A percentile compares a stretch with the other conserved stretches of the same genome.
These are phyloP conservation scores for Ceratina japonica DNA, from an alignment of 1,140 invertebrate species.

Conservation along the genomic window DNA sequence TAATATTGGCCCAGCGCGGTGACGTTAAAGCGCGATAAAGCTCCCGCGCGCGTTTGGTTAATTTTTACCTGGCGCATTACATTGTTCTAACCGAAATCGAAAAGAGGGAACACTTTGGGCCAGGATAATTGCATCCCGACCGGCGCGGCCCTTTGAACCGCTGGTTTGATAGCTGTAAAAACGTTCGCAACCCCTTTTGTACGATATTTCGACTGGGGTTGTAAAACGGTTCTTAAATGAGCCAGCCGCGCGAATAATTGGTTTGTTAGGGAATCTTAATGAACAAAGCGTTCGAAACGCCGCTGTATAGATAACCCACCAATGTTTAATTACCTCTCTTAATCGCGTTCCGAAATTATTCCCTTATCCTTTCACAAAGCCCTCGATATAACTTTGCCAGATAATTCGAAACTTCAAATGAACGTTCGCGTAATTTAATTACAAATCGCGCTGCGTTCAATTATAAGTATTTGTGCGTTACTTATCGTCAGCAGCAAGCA, in stretches of 20 bases:
- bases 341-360: too few relatives aligned
- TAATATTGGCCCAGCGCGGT: conserved; percentile 56
- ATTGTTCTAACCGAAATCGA: conserved; percentile 9
- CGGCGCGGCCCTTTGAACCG: not conserved
- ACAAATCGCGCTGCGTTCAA: too few relatives aligned
- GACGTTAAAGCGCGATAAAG: conserved; percentile 60
- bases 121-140: conserved; percentile 12
- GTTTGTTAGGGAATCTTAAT: not conserved
- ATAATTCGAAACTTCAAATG: too few relatives aligned
- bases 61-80: conserved; percentile 43
- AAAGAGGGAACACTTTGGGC: not conserved
- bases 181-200: not conserved
- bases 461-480: too few relatives aligned
- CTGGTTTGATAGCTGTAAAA: not conserved
- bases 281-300: not conserved
- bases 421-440: too few relatives aligned
- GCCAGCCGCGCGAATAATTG: not conserved
- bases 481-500: too few relatives aligned
- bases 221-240: not conserved
- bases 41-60: conserved; percentile 14
- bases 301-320: too few relatives aligned
- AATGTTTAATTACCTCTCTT: too few relatives aligned
- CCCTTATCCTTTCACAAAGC: too few relatives aligned
- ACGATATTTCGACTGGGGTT: not conserved
- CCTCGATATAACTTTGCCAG: too few relatives aligned